Conservation (phyloP, 2,888 invertebrate species). For the Mimumesa dahlbomi region DNA sequence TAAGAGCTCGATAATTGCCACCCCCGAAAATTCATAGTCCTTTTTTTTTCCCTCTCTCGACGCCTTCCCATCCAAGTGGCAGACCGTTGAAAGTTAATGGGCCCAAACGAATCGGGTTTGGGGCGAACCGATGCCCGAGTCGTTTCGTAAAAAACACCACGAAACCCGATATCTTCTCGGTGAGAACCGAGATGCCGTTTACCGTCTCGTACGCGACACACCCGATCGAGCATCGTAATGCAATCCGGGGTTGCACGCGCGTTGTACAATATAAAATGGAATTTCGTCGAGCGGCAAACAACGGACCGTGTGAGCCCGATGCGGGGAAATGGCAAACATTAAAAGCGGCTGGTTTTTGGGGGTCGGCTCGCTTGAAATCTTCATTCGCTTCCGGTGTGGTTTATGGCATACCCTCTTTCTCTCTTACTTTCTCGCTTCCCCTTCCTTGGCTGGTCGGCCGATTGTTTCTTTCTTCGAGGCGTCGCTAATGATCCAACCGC, state of each 20-base stretch:
- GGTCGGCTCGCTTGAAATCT: too few relatives aligned
- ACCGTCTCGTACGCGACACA: too few relatives aligned
- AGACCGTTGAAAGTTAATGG: slow-evolving; percentile 37
- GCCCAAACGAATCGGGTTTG: slow-evolving; percentile 33
- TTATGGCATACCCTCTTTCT: slow-evolving; percentile 50
- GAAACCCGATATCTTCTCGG: slow-evolving; percentile 15
- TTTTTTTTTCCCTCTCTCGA: slow-evolving; percentile 13
- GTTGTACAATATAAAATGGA: too few relatives aligned
- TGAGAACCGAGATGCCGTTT: too few relatives aligned
- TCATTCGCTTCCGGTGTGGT: slow-evolving; percentile 59
- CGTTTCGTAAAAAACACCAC: slow-evolving; percentile 30
- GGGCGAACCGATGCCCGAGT: slow-evolving; percentile 17
- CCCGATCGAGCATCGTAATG: too few relatives aligned
- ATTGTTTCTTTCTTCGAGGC: slow-evolving; percentile 54
- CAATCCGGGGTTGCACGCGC: too few relatives aligned
- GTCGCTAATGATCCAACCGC: slow-evolving; percentile 57
- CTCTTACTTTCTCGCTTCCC: not conserved
- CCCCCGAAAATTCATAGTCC: slow-evolving; percentile 20
- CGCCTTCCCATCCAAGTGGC: too few relatives aligned
- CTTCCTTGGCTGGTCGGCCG: slow-evolving; percentile 38
- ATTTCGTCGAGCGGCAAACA: too few relatives aligned
- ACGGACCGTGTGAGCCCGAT: too few relatives aligned
- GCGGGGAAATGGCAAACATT: slow-evolving; percentile 53
- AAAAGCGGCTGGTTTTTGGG: slow-evolving; percentile 12
- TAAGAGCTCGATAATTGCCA: slow-evolving; percentile 17